Evolutionary conservation across 2,888 invertebrate genomes (phyloP), one percentile per base, ranked within the genome.

Genomic region (Leucania comma): DNA sequence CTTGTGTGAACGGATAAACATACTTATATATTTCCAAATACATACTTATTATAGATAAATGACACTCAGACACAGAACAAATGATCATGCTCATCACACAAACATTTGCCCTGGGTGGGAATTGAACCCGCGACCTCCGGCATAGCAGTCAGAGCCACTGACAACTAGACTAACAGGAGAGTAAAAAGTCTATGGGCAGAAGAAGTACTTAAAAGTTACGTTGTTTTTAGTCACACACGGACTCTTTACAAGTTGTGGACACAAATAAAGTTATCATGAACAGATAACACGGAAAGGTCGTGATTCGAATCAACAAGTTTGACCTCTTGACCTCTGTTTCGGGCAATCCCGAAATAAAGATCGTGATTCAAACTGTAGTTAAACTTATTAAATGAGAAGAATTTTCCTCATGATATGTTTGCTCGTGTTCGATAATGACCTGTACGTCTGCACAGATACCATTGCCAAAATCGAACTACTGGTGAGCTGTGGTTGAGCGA

Each of bases 321-420:
- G 72, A 57, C 35, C 56, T 26, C 12, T 57, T 42, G 42, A 50
- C 20, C 42, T 72, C 5, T 2, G 20, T 51, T 72, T 74, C 4
- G 74, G 74, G 57, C 50, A 73, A 57, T 72, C 66, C 74, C 66
- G 8, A 67, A 66, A 26, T 29, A 38, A n/a, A n/a, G 20, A 2
- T 26, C 35, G 17, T 72, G 26, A 74, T 5, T 38, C 46, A 58
- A 58, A n/a, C 46, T 20, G 35, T 20, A 24, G 5, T 24, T 72
- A 63, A 72, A 63, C n/a, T 61, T 29, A 17, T 20, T 50, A 20
- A 12, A 26, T 12, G n/a, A 26, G 20, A 46, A 29, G 10, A 29
- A 20, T 46, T 66, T 58, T 66, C 66, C 66, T 51, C 4, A 10
- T 10, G 8, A 20, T 26, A 14, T 26, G 42, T 62, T 68, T 68